These are phyloP conservation scores for Zootoca vivipara DNA, from an alignment of 2,113 vertebrate species.

Conservation along the genomic window DNA sequence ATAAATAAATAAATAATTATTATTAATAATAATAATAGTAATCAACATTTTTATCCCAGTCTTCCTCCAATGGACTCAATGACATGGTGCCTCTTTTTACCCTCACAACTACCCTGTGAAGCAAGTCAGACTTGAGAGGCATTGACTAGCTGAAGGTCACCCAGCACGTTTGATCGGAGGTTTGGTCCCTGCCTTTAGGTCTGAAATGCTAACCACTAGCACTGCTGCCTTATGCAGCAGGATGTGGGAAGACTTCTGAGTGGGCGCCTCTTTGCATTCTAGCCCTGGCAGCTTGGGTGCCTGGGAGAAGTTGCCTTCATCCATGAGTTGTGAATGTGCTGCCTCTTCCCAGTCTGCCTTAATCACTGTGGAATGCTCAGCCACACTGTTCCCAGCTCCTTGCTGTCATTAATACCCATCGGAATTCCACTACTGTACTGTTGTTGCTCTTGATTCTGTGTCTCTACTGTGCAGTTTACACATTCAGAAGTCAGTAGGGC, in stretches of 20 bases:
- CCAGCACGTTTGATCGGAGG: background rate
- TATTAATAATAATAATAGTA: too few relatives aligned
- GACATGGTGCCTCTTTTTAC: background rate
- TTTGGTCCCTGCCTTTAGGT: too few relatives aligned
- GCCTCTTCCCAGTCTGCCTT: background rate
- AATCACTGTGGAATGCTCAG: too few relatives aligned
- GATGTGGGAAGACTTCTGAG: background rate
- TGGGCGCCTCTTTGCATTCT: background rate
- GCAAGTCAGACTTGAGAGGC: background rate
- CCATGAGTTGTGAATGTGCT: too few relatives aligned
- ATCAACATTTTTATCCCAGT: background rate
- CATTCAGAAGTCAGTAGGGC: background rate
- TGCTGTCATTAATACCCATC: background rate
- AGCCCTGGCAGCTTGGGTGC: background rate
- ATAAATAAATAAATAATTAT: too few relatives aligned
- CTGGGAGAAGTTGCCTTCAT: background rate
- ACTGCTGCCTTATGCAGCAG: too few relatives aligned
- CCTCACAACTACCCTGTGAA: background rate
- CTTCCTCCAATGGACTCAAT: background rate
- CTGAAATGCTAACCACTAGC: fast-evolving
- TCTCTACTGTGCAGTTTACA: background rate
- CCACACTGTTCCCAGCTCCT: background rate
- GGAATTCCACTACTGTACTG: background rate
- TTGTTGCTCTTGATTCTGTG: too few relatives aligned
- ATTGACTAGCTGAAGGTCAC: background rate